These are phyloP conservation scores for Clunio marinus DNA, from an alignment of 2,888 invertebrate genomes.

Conservation along the genomic window DNA sequence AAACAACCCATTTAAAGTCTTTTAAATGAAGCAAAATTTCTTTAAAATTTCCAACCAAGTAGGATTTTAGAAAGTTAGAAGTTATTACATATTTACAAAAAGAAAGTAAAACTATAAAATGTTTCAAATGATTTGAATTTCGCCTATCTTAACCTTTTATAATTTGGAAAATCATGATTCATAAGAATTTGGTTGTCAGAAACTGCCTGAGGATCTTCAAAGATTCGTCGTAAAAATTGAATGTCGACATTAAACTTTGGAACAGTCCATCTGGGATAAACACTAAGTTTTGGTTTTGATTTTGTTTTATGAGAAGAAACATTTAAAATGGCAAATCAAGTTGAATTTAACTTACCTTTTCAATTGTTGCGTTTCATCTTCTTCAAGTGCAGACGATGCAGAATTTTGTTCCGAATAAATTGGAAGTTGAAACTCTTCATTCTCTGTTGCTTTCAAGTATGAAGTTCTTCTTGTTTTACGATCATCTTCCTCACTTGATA, in stretches of 20 bases:
- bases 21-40: too few species aligned
- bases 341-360: slow-evolving; percentile 60
- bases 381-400: slow-evolving; percentile 41
- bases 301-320: too few species aligned
- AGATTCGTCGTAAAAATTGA: slow-evolving; percentile 70
- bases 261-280: slow-evolving; percentile 78
- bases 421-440: slow-evolving; percentile 69
- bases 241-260: slow-evolving; percentile 75
- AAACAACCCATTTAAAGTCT: too few species aligned
- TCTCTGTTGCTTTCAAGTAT: slow-evolving; percentile 85
- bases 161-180: too few species aligned
- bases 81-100: too few species aligned
- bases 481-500: slow-evolving; percentile 68
- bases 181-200: not conserved
- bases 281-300: too few species aligned
- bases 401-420: slow-evolving; percentile 54
- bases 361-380: slow-evolving; percentile 52
- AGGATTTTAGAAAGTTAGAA: too few species aligned
- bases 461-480: slow-evolving; percentile 83
- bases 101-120: too few species aligned
- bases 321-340: too few species aligned
- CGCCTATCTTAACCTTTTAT: too few species aligned
- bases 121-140: too few species aligned
- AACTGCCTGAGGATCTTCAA: slow-evolving; percentile 56
- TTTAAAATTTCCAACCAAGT: too few species aligned